Percentiles rank a stretch among this genome's conserved stretches.
Conservation (phyloP, 1,140 invertebrate genomes). For the Drosophila ogumai region DNA sequence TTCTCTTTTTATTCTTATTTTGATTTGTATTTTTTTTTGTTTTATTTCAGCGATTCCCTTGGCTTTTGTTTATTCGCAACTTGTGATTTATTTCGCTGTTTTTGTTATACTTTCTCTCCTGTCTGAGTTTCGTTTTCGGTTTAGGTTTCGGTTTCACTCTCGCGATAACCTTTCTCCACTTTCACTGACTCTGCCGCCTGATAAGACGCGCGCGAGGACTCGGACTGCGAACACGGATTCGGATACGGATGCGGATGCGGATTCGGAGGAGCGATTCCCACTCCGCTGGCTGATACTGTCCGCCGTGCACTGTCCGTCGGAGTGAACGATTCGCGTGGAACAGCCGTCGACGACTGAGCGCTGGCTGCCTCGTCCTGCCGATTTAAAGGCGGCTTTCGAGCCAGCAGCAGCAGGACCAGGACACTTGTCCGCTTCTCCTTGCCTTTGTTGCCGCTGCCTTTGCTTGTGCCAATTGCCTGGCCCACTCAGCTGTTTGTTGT, state of each 20-base stretch:
- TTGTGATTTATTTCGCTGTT: slow-evolving; percentile 74
- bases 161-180: slow-evolving; percentile 33
- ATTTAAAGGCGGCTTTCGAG: slow-evolving; percentile 54
- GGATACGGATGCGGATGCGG: slow-evolving; percentile 5
- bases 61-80: slow-evolving; percentile 57
- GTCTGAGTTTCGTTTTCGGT: slow-evolving; percentile 26
- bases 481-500: slow-evolving; percentile 68
- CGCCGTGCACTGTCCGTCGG: slow-evolving; percentile 21
- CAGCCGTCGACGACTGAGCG: slow-evolving; percentile 76
- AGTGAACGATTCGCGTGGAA: slow-evolving; percentile 68
- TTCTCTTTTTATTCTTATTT: slow-evolving; percentile 51
- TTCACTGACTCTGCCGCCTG: slow-evolving; percentile 51
- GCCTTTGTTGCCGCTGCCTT: slow-evolving; percentile 35
- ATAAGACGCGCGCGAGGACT: slow-evolving; percentile 65
- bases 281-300: slow-evolving; percentile 8
- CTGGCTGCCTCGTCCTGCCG: slow-evolving; percentile 39
- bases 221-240: slow-evolving; percentile 5
- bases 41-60: slow-evolving; percentile 31
- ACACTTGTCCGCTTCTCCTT: slow-evolving; percentile 64
- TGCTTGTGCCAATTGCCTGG: slow-evolving; percentile 54
- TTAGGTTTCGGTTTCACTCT: slow-evolving; percentile 34
- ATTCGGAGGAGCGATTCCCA: slow-evolving; percentile 34
- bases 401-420: slow-evolving; percentile 38
- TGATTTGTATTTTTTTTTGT: slow-evolving; percentile 40
- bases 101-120: slow-evolving; percentile 68